Base-by-base conservation (phyloP, 35 echinoderm and acorn worm species). In the Holothuria glaberrima region DNA sequence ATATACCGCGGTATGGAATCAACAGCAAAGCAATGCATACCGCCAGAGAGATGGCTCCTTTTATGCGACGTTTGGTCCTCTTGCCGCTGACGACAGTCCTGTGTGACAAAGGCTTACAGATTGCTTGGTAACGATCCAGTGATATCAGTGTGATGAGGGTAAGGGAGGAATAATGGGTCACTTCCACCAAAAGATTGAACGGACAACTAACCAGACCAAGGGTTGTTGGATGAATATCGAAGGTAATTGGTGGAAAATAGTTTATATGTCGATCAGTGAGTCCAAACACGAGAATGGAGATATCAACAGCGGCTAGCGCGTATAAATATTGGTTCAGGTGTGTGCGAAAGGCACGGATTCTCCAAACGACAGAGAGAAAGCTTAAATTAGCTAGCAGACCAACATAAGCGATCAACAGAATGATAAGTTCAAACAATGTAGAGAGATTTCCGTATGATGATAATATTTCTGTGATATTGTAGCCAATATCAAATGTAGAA, bases 261-360 rank as follows among this genome's bases (percentile, higher is more conserved):
- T n/a, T 1, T 25, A 78, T 52, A 78, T 78, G 50, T 19, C 74
- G 35, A 12, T 78, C 74, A 35, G 38, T 21, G 16, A 78, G 74
- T 50, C 35, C 74, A 25, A 45, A 21, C 38, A 78, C 74, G 74
- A 78, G 50, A 29, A 78, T 16, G 24, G 4, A 35, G 19, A 78
- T 78, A 78, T 78, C 74, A 25, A 78, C 74, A 3, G 4, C 50
- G 4, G 74, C 74, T 16, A 78, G 26, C 12, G 74, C 21, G 50
- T 38, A 52, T 6, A 78, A 38, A 12, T 78, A 78, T 22, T 78
- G 50, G 74, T 78, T 78, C 12, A 78, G 35, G n/a, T 78, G 50
- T 0, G 74, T 78, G 38, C 74, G 44, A 38, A 78, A 52, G 17
- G 38, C 12, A 13, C 38, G 74, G 6, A 48, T 78, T 27, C 29